Conservation (phyloP, 2,113 vertebrate genomes). For the Jacana jacana region DNA sequence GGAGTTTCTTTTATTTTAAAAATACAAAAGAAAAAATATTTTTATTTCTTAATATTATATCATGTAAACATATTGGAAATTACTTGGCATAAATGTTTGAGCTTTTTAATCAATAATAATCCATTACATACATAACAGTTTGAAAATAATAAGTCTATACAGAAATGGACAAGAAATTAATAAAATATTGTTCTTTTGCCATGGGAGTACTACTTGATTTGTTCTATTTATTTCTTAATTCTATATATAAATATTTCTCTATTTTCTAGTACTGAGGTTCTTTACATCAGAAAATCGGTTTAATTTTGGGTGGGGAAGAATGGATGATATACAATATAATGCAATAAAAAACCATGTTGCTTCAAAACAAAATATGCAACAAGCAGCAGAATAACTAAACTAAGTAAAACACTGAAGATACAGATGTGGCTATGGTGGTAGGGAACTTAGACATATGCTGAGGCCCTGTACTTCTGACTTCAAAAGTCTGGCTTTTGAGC, state of each 20-base stretch:
- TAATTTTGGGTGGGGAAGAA: not conserved
- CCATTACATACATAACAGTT: not conserved
- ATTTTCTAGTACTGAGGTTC: not conserved
- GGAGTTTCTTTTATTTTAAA: not conserved
- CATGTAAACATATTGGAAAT: not conserved
- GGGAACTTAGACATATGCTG: not conserved
- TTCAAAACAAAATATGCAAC: not conserved
- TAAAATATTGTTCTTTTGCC: not conserved
- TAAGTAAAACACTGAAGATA: not conserved
- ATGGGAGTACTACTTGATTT: not conserved
- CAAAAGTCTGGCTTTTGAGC: not conserved
- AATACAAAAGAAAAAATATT: not conserved
- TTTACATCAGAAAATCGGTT: not conserved
- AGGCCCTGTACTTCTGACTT: not conserved
- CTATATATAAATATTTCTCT: not conserved
- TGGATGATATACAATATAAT: not conserved
- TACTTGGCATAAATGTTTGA: not conserved
- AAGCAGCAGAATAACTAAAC: not conserved
- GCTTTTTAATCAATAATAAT: not conserved
- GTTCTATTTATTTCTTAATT: not conserved
- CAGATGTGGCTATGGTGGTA: not conserved
- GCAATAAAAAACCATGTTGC: not conserved
- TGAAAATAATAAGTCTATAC: not conserved
- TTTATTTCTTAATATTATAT: not conserved
- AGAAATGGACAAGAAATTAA: not conserved